Percentiles rank a stretch among this genome's conserved stretches.
Evolutionary conservation across 1,140 invertebrate species (phyloP).

Genomic region (Neotoxoptera formosana): DNA sequence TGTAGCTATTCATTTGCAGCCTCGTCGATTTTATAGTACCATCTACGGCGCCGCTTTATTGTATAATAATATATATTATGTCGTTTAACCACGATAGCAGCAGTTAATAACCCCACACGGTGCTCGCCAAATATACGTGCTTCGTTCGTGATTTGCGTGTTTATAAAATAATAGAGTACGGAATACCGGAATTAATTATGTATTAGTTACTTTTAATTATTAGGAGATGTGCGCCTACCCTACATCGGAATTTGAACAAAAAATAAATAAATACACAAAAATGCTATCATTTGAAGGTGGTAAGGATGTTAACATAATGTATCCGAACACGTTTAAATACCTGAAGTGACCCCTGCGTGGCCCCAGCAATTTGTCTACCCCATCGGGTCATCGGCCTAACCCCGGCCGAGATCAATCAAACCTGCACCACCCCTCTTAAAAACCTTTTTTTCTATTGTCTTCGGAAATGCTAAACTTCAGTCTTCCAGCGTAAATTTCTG

Average conservation of each 20-base stretch:
- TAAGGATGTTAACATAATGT: background rate
- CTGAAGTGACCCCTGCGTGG: background rate
- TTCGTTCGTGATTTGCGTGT: background rate
- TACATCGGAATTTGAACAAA: background rate
- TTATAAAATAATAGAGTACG: background rate
- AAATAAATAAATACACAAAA: background rate
- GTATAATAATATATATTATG: background rate
- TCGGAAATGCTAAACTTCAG: background rate
- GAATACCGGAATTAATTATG: background rate
- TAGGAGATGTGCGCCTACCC: background rate
- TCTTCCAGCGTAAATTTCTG: background rate
- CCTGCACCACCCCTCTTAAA: no score
- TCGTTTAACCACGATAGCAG: background rate
- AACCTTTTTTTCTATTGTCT: background rate
- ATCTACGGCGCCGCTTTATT: background rate
- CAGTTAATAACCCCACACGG: background rate
- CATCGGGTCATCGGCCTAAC: background rate
- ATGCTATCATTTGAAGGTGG: background rate
- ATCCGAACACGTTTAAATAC: background rate
- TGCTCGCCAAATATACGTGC: background rate
- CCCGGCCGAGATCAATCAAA: background rate
- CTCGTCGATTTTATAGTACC: background rate
- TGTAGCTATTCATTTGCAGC: background rate
- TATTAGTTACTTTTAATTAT: background rate
- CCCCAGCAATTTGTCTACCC: background rate